phyloP scores from a whole-genome alignment of 2,113 vertebrate species.

The Leucopternis melanops region DNA sequence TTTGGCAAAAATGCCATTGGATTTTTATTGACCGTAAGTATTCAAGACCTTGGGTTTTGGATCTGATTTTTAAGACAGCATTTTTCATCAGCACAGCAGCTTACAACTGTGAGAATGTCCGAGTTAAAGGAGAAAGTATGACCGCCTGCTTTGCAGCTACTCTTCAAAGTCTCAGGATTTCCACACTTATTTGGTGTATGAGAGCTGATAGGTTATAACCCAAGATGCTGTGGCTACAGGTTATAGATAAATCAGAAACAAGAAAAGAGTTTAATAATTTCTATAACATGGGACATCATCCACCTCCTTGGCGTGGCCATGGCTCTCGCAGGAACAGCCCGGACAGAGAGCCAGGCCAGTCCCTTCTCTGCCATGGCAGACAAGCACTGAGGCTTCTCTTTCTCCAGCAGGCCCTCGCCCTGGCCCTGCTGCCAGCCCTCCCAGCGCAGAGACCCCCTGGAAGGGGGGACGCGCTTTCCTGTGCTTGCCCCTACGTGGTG shows the following conservation, averaged over 20 bases:
- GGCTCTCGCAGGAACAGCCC: neutral
- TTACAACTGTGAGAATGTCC: neutral
- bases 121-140: neutral
- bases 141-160: neutral
- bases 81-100: neutral
- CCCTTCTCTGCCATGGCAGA: neutral
- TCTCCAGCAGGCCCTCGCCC: neutral
- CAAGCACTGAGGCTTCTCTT: no score
- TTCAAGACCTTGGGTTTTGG: neutral
- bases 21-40: neutral
- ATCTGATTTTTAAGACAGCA: neutral
- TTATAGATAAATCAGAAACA: neutral
- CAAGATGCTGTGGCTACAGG: neutral
- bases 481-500: rapidly evolving
- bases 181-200: neutral
- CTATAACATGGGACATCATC: neutral
- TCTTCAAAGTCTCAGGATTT: neutral
- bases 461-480: rapidly evolving
- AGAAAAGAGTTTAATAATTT: neutral
- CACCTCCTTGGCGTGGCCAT: rapidly evolving
- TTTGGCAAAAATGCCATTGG: neutral
- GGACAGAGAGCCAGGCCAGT: no score
- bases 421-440: neutral
- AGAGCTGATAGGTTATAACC: neutral
- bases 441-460: neutral